Conservation (phyloP, 2,113 vertebrate species). For the Thermophis baileyi region DNA sequence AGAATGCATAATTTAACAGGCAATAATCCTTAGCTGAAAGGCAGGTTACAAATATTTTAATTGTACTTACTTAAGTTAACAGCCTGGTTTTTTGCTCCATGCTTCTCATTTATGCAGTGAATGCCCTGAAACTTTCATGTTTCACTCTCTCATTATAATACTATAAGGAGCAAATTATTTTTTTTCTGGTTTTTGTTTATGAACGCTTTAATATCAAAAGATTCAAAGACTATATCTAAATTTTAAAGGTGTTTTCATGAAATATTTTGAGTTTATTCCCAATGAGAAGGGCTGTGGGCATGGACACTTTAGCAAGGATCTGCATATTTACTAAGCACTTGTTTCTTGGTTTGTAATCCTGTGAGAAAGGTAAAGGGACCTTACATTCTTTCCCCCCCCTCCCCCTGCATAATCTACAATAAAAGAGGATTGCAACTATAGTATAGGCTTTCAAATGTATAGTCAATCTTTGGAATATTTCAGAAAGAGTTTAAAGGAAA, state of each 20-base stretch:
- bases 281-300: not conserved
- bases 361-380: not conserved
- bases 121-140: not conserved
- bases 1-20: not conserved
- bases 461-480: not conserved
- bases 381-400: not conserved
- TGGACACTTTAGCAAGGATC: not conserved
- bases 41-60: not conserved
- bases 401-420: not conserved
- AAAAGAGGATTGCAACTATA: not conserved
- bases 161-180: not conserved
- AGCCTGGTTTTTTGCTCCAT: not conserved
- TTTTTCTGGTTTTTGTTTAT: not conserved
- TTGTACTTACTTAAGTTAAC: not conserved
- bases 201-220: not conserved
- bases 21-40: not conserved
- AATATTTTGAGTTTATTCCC: not conserved
- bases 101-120: not conserved
- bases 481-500: not conserved
- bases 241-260: not conserved
- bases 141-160: not conserved
- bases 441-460: not conserved
- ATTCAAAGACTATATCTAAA: not conserved
- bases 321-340: not conserved
- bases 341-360: not conserved